Base-by-base conservation (phyloP, 2,797 vertebrate species). In the Loriculus beryllinus region DNA sequence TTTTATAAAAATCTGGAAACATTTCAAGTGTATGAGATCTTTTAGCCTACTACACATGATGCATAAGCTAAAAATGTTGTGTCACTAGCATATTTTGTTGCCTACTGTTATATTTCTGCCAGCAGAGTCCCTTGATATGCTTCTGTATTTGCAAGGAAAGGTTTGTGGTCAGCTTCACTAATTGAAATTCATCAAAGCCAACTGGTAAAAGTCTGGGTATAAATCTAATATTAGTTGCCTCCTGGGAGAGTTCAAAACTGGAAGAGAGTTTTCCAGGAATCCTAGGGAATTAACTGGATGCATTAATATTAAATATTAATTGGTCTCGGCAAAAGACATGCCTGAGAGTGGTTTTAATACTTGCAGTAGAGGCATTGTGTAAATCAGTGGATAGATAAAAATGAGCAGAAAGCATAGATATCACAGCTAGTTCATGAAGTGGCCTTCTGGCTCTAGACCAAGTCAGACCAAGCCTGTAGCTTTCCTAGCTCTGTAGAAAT, bases 221-320 rank as follows among this genome's bases (percentile, higher is more conserved):
- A 95, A 95, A 95, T 87, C 39, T 95, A 72, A 40, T 89, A 81
- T 86, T 94, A 70, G 64, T 82, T 95, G 35, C 43, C 88, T 93
- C 45, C 39, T 94, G 88, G 45, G 94, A 95, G 68, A 80, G 62
- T 90, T 97, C 86, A 75, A 94, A 76, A 67, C 83, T 90, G 69
- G 92, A 92, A 88, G 39, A 94, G 67, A 65, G 42, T 84, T 96
- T 97, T 97, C 91, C 92, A 97, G 94, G 95, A 96, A 95, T 92
- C 74, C 63, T 81, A 59, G 60, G 39, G 86, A 94, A 83, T 95
- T 96, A 93, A 95, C 74, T 81, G 79, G 69, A 43, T 86, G 79
- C 83, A 95, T 96, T 97, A 95, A 84, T 96, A 92, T 94, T 70
- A 96, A 96, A 96, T 93, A 94, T 94, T 93, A 92, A 97, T 94